Evolutionary conservation across 1,140 invertebrate genomes (phyloP).

Genomic region (Bombus ignitus): DNA sequence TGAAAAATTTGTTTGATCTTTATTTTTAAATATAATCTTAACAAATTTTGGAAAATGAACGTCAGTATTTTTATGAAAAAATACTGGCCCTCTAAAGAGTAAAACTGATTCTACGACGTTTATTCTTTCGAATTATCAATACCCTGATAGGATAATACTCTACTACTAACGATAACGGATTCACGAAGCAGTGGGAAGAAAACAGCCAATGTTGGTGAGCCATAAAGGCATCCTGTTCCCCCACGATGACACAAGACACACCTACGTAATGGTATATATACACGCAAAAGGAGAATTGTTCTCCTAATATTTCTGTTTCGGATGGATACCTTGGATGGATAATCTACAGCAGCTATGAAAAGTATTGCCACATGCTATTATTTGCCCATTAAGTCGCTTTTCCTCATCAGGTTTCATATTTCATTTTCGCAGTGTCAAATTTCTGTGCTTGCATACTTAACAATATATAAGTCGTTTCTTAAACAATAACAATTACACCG

Average conservation of each 20-base stretch:
- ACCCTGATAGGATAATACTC: not conserved
- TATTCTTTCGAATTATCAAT: not conserved
- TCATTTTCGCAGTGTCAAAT: too few relatives aligned
- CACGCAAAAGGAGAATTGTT: not conserved
- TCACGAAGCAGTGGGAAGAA: not conserved
- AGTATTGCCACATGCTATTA: too few relatives aligned
- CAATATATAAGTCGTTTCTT: too few relatives aligned
- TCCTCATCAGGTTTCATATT: too few relatives aligned
- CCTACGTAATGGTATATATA: not conserved
- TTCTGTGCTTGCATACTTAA: too few relatives aligned
- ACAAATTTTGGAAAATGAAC: too few relatives aligned
- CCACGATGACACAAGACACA: not conserved
- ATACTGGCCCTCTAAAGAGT: too few relatives aligned
- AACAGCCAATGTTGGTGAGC: not conserved
- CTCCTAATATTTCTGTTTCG: not conserved
- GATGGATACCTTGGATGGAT: not conserved
- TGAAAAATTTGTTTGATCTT: too few relatives aligned
- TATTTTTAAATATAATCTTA: too few relatives aligned
- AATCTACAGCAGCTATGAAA: not conserved
- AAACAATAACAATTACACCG: too few relatives aligned
- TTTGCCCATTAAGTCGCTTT: too few relatives aligned
- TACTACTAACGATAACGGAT: not conserved
- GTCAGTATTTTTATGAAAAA: too few relatives aligned
- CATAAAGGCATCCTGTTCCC: not conserved
- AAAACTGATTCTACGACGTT: not conserved